Percentiles rank a stretch among this genome's conserved stretches.
phyloP scores from a whole-genome alignment of 2,888 invertebrate species.

The Hypena proboscidalis region DNA sequence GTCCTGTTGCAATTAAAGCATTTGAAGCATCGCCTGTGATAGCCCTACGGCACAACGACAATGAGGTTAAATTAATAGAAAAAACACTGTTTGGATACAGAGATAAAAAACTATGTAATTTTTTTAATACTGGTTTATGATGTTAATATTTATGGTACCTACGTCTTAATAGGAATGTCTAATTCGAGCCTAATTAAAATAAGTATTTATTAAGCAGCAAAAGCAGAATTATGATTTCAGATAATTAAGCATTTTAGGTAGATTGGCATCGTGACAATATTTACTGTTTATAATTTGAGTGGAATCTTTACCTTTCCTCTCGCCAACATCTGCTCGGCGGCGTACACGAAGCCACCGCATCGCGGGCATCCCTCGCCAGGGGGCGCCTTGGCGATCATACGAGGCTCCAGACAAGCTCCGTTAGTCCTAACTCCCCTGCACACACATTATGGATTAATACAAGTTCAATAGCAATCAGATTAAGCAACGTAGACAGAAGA shows the following conservation, averaged over 20 bases:
- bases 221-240: slow-evolving; percentile 8
- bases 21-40: slow-evolving; percentile 96
- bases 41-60: slow-evolving; percentile 87
- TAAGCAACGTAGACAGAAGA: slow-evolving; percentile 78
- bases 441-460: slow-evolving; percentile 54
- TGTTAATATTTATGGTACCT: too few species aligned
- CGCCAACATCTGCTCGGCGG: slow-evolving; percentile 96
- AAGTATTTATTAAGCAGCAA: slow-evolving; percentile 13
- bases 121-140: too few species aligned
- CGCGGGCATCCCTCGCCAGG: slow-evolving; percentile 95
- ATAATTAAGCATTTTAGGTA: too few species aligned
- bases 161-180: too few species aligned
- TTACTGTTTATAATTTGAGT: background rate
- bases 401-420: slow-evolving; percentile 88
- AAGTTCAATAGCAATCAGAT: slow-evolving; percentile 39
- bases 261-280: too few species aligned
- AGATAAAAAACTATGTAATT: too few species aligned
- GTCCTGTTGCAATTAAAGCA: slow-evolving; percentile 93
- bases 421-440: slow-evolving; percentile 81
- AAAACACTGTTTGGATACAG: too few species aligned
- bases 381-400: slow-evolving; percentile 91
- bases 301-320: slow-evolving; percentile 91
- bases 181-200: background rate
- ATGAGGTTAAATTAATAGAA: slow-evolving; percentile 26
- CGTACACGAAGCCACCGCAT: slow-evolving; percentile 95